phyloP scores from a whole-genome alignment of 2,888 invertebrate genomes.

The Parapristionchus giblindavisi region DNA sequence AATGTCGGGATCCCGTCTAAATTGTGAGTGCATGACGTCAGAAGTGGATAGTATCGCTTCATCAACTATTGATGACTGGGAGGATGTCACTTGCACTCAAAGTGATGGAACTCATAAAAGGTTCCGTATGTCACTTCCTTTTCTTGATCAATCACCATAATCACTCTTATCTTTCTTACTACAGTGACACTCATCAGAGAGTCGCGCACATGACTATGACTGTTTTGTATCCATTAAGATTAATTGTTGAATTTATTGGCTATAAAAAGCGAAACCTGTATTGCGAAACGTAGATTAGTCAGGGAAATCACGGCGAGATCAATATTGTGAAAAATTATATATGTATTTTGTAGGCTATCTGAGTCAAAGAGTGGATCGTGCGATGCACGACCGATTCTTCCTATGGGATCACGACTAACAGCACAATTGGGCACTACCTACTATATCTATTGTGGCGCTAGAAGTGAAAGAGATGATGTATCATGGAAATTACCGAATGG shows the following conservation, averaged over 20 bases:
- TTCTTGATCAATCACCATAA: too few species aligned
- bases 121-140: too few species aligned
- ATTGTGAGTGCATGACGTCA: slow-evolving; percentile 35
- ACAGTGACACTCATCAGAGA: too few species aligned
- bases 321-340: too few species aligned
- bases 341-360: too few species aligned
- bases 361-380: slow-evolving; percentile 9
- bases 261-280: too few species aligned
- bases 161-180: too few species aligned
- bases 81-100: background rate
- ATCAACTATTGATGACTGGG: slow-evolving; percentile 34
- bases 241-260: too few species aligned
- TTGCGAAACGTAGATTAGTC: too few species aligned
- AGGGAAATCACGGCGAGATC: too few species aligned
- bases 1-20: slow-evolving; percentile 19
- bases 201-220: too few species aligned
- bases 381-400: slow-evolving; percentile 27
- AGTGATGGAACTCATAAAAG: background rate
- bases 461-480: slow-evolving; percentile 31
- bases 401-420: slow-evolving; percentile 13
- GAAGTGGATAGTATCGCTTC: slow-evolving; percentile 36
- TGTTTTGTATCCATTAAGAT: too few species aligned
- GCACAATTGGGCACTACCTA: slow-evolving; percentile 32
- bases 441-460: slow-evolving; percentile 34
- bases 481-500: slow-evolving; percentile 36